These are phyloP conservation scores for Enteromius treurensis DNA, from an alignment of 2,797 vertebrate genomes.

Conservation along the genomic window DNA sequence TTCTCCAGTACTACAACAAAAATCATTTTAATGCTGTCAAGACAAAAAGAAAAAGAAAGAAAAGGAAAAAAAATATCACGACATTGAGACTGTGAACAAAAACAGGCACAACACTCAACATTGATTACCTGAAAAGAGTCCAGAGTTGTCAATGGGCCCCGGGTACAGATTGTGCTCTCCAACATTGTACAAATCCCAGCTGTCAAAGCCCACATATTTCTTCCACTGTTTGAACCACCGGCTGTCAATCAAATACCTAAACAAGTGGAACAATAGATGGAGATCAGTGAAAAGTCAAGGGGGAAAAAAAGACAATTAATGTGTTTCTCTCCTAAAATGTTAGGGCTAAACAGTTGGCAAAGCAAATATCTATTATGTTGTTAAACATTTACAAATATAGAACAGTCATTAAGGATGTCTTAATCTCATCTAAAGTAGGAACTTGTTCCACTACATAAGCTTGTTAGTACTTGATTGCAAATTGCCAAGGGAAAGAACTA, in stretches of 20 bases:
- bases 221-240: constrained; percentile 99
- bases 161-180: constrained; percentile 89
- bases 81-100: neutral
- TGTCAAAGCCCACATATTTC: constrained; percentile 97
- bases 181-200: constrained; percentile 93
- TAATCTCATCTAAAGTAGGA: constrained; percentile 68
- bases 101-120: neutral
- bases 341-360: constrained; percentile 45
- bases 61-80: neutral
- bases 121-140: constrained; percentile 88
- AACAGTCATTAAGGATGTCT: constrained; percentile 63
- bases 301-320: neutral
- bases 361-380: constrained; percentile 40
- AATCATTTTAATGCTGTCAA: neutral
- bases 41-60: neutral
- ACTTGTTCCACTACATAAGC: constrained; percentile 69
- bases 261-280: constrained; percentile 39
- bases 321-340: neutral
- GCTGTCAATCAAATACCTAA: constrained; percentile 95
- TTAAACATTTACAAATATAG: constrained; percentile 64
- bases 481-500: neutral
- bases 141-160: constrained; percentile 94
- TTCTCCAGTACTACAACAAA: neutral
- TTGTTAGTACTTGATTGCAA: constrained; percentile 61
- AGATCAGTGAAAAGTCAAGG: neutral